Evolutionary conservation across 1,140 invertebrate species (phyloP), one percentile per base, ranked within the genome.

Genomic region (Lasioglossum baleicum): DNA sequence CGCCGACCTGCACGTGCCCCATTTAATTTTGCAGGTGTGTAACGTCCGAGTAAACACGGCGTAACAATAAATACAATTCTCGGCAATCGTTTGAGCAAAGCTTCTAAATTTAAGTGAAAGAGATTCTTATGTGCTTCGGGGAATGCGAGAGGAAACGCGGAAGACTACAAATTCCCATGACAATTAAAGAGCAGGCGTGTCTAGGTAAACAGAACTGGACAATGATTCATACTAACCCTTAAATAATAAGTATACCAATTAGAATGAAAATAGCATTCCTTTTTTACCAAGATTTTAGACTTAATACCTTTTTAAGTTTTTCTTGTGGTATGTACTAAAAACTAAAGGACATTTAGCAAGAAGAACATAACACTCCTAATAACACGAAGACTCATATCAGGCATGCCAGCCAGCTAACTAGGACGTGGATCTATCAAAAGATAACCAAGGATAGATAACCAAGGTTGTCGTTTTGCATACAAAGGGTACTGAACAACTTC

Each of bases 151-250:
- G 7, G 26, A 35, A 35, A 67, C 22, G 7, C 11, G 8, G 13
- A 51, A 15, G 17, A 63, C 22, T 7, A 5, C 26, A 10, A 3
- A 22, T 20, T 31, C 13, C 48, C 40, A 0, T 26, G n/a, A 22
- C 26, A 10, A 42, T 66, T 17, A 73, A 79, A 75, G 58, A 74
- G 60, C 42, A 75, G 64, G 60, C 51, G 56, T 66, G 65, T 31
- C 11, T 42, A 58, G 0, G 7, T 15, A 61, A n/a, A 48, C 35
- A 40, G 20, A 65, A 10, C 2, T 75, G 6, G 15, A 13, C 13
- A 10, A 48, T 48, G 44, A 8, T 11, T 8, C 7, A 13, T 48
- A 60, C 13, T 3, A 0, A 3, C 15, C 11, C 58, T 61, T 84
- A 63, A 35, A 35, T 35, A 35, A 35, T 35, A 35, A 35, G 2